Conservation (phyloP, 2,888 invertebrate genomes). For the Crossocerus cetratus region DNA sequence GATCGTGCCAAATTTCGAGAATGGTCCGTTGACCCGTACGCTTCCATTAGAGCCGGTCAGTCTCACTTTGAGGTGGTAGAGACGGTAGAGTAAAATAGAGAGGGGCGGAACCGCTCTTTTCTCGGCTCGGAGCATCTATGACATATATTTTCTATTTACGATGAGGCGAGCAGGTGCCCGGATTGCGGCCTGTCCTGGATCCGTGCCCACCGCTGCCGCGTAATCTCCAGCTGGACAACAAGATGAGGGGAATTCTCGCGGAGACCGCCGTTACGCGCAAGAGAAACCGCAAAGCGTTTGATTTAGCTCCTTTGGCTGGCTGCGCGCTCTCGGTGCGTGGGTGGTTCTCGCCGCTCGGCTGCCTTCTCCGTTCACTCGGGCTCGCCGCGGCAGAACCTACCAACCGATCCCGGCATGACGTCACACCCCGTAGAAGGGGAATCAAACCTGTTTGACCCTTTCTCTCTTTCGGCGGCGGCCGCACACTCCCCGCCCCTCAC, state of each 20-base stretch:
- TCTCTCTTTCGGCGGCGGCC: constrained; percentile 24
- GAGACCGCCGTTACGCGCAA: constrained; percentile 51
- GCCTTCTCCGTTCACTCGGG: constrained; percentile 21
- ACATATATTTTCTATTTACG: constrained; percentile 39
- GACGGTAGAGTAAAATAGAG: background rate
- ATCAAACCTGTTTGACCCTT: constrained; percentile 48
- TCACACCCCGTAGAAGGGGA: constrained; percentile 47
- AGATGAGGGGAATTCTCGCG: constrained; percentile 54
- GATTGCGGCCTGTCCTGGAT: constrained; percentile 38
- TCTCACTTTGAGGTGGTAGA: too few species aligned
- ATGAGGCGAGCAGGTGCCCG: constrained; percentile 32
- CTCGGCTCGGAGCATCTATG: constrained; percentile 18
- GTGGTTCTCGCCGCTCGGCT: too few species aligned
- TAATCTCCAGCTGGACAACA: constrained; percentile 53
- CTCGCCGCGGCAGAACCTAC: constrained; percentile 33
- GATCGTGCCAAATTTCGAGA: constrained; percentile 33
- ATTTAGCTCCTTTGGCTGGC: constrained; percentile 39
- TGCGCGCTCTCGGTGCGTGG: constrained; percentile 46
- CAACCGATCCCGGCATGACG: constrained; percentile 48
- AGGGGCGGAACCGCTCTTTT: background rate
- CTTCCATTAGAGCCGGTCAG: background rate
- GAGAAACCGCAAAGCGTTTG: constrained; percentile 57
- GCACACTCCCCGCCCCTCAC: too few species aligned
- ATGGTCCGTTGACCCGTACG: constrained; percentile 35
- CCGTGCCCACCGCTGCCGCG: constrained; percentile 33